Conservation (phyloP, 2,888 invertebrate species). For the Mayetiola destructor region DNA sequence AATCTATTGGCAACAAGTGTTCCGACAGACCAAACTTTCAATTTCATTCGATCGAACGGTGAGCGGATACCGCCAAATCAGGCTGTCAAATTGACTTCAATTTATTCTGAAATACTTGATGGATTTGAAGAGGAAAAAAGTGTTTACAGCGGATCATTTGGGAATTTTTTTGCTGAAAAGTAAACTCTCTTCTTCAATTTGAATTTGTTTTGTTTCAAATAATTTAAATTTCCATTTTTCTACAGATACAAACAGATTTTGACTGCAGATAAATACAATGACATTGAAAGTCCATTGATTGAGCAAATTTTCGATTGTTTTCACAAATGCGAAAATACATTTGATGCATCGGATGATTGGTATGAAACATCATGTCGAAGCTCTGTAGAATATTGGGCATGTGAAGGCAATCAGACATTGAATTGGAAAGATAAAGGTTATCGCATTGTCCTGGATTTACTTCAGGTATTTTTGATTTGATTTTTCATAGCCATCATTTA, state of each 20-base stretch:
- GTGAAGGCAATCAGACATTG: conserved; percentile 53
- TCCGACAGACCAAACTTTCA: conserved; percentile 26
- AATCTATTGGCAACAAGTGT: conserved; percentile 25
- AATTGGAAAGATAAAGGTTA: conserved; percentile 65
- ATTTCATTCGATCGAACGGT: conserved; percentile 30
- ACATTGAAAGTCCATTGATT: conserved; percentile 33
- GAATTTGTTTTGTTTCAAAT: not conserved
- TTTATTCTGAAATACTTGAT: conserved; percentile 32
- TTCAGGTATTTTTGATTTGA: conserved; percentile 43
- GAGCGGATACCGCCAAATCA: conserved; percentile 29
- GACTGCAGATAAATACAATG: conserved; percentile 24
- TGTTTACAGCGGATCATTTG: conserved; percentile 27
- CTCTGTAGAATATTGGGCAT: conserved; percentile 46
- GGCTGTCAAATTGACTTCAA: conserved; percentile 27
- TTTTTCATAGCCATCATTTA: not conserved
- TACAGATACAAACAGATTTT: conserved; percentile 23
- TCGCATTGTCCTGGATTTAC: conserved; percentile 47
- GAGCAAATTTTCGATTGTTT: conserved; percentile 45
- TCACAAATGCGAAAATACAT: conserved; percentile 35
- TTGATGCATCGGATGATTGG: conserved; percentile 49
- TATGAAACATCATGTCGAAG: conserved; percentile 51
- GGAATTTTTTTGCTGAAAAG: conserved; percentile 27
- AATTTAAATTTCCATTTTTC: not conserved
- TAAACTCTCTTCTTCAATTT: conserved; percentile 17
- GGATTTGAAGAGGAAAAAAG: conserved; percentile 27